Evolutionary conservation across 2,888 invertebrate genomes (phyloP).

Genomic region (Thera obeliscata): DNA sequence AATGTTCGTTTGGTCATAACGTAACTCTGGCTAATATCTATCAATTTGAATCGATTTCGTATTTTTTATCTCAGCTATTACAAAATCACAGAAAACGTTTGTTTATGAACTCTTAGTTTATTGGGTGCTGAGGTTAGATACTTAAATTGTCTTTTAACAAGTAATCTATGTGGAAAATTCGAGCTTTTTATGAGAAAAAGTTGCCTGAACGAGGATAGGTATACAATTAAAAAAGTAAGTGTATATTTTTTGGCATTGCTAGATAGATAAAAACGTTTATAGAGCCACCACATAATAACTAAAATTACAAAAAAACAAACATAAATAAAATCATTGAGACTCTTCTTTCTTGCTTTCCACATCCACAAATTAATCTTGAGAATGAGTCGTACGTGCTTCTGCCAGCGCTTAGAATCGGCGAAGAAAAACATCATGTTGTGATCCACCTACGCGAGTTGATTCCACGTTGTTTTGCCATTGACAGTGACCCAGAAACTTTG

Average conservation of each 20-base stretch:
- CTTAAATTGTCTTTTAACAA: not conserved
- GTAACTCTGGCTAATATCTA: slow-evolving; percentile 2
- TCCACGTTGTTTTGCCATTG: slow-evolving; percentile 30
- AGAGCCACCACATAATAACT: no score
- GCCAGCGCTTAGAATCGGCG: no score
- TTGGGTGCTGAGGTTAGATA: not conserved
- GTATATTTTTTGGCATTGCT: no score
- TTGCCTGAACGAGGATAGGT: no score
- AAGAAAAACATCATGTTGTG: not conserved
- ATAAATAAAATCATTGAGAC: no score
- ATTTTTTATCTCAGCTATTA: not conserved
- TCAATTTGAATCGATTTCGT: not conserved
- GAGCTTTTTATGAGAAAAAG: no score
- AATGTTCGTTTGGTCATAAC: not conserved
- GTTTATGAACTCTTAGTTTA: slow-evolving; percentile 1
- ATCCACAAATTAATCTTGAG: not conserved
- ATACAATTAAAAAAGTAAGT: no score
- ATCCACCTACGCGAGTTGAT: slow-evolving; percentile 3
- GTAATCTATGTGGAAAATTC: no score
- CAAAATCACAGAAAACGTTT: slow-evolving; percentile 4
- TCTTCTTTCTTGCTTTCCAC: no score
- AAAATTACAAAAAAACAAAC: no score
- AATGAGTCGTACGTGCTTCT: not conserved
- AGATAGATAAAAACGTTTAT: no score
- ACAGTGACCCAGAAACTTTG: slow-evolving; percentile 37